These are phyloP conservation scores for Cossypha polioptera DNA, from an alignment of 2,797 vertebrate species.

Conservation along the genomic window DNA sequence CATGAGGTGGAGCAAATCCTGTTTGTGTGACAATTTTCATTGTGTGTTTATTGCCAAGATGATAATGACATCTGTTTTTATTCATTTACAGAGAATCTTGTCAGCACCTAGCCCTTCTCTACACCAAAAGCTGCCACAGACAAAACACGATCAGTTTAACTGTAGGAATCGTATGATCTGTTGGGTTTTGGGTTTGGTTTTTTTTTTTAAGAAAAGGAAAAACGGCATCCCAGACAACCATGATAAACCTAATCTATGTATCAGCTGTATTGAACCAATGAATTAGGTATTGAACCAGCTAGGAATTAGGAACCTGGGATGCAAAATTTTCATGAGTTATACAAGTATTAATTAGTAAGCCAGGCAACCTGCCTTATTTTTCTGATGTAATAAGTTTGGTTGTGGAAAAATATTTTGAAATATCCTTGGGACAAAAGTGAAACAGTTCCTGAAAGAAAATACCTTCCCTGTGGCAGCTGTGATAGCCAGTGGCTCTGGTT, in stretches of 20 bases:
- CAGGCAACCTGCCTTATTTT: neutral
- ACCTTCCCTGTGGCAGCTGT: neutral
- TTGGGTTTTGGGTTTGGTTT: neutral
- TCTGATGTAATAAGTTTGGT: neutral
- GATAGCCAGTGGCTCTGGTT: neutral
- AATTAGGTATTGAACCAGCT: neutral
- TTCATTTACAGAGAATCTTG: neutral
- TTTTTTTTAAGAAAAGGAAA: neutral
- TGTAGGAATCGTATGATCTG: neutral
- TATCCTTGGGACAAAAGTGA: neutral
- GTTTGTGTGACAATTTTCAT: neutral
- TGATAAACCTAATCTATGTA: neutral
- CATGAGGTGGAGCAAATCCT: neutral
- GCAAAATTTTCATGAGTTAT: neutral
- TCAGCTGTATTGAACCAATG: neutral
- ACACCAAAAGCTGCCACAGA: neutral
- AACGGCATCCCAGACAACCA: neutral
- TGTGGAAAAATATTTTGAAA: neutral
- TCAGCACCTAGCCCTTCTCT: neutral
- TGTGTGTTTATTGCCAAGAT: neutral
- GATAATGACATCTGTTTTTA: neutral
- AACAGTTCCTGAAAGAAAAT: neutral
- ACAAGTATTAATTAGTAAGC: neutral
- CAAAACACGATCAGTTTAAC: neutral
- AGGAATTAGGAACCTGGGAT: neutral